Conservation (phyloP, 2,797 vertebrate species). For the Astyanax mexicanus region DNA sequence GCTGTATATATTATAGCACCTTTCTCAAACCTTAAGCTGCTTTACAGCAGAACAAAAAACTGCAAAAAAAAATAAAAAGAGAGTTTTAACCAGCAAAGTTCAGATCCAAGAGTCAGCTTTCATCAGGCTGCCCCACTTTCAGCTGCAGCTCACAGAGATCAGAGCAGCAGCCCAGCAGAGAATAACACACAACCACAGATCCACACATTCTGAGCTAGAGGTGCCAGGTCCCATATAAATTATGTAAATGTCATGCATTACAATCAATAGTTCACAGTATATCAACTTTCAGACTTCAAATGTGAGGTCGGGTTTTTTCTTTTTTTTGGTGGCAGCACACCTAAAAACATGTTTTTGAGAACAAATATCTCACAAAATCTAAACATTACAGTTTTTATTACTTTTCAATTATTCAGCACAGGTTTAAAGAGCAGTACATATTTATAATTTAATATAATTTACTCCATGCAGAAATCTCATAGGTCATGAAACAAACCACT, state of each 20-base stretch:
- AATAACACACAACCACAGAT: neutral
- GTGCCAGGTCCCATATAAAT: neutral
- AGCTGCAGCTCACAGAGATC: neutral
- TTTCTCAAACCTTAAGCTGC: too few species aligned
- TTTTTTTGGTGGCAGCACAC: too few species aligned
- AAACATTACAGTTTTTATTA: neutral
- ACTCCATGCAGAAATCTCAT: neutral
- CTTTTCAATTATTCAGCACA: neutral
- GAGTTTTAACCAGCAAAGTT: too few species aligned
- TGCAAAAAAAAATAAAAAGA: too few species aligned
- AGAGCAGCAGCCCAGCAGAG: neutral
- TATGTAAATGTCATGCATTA: neutral
- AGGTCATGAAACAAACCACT: neutral
- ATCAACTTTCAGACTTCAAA: too few species aligned
- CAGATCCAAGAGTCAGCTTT: too few species aligned
- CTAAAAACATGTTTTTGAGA: too few species aligned
- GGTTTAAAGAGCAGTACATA: neutral
- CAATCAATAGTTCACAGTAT: too few species aligned
- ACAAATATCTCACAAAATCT: too few species aligned
- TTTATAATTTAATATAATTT: neutral
- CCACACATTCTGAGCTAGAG: neutral
- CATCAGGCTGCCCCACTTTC: conserved; percentile 5
- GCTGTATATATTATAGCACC: too few species aligned
- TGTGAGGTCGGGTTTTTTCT: too few species aligned
- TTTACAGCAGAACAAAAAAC: too few species aligned